Evolutionary conservation across 53 echinoderm and acorn worm species (phyloP).

Genomic region (Pentamera pediparva): DNA sequence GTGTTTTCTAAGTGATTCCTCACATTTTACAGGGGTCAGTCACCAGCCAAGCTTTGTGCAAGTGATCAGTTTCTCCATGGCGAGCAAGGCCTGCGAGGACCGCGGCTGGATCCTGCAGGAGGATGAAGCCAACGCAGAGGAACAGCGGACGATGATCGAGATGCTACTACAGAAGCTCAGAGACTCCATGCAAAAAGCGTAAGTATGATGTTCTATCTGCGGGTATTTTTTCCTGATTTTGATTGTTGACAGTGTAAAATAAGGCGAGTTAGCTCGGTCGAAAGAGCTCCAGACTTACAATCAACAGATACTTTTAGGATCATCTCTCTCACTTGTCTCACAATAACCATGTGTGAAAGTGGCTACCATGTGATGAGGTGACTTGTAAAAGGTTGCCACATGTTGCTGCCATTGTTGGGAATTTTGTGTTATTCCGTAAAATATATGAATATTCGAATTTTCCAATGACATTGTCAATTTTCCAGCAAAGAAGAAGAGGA

Average conservation of each 20-base stretch:
- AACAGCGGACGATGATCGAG: slow-evolving; percentile 58
- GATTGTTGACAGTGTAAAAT: too few relatives aligned
- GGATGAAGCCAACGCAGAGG: slow-evolving; percentile 59
- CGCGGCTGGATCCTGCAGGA: slow-evolving; percentile 85
- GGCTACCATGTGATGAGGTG: too few relatives aligned
- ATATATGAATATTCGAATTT: too few relatives aligned
- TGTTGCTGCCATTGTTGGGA: too few relatives aligned
- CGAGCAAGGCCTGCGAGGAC: slow-evolving; percentile 81
- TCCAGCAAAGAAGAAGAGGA: slow-evolving; percentile 48
- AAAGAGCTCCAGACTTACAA: too few relatives aligned
- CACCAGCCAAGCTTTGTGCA: slow-evolving; percentile 93
- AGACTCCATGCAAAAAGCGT: slow-evolving; percentile 61
- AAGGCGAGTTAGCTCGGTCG: too few relatives aligned
- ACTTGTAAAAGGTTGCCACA: too few relatives aligned
- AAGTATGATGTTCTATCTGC: slow-evolving; percentile 25
- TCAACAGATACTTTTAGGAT: too few relatives aligned
- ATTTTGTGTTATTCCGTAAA: too few relatives aligned
- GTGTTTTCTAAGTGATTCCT: not conserved
- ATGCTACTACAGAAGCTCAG: slow-evolving; percentile 58
- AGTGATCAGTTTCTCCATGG: slow-evolving; percentile 91
- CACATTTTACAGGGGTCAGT: slow-evolving; percentile 25
- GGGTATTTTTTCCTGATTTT: too few relatives aligned
- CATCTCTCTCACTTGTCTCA: too few relatives aligned
- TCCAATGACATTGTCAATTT: not conserved
- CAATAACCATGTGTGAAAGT: too few relatives aligned